phyloP scores from a whole-genome alignment of 1,140 invertebrate species.

The Apocrypta bakeri region DNA sequence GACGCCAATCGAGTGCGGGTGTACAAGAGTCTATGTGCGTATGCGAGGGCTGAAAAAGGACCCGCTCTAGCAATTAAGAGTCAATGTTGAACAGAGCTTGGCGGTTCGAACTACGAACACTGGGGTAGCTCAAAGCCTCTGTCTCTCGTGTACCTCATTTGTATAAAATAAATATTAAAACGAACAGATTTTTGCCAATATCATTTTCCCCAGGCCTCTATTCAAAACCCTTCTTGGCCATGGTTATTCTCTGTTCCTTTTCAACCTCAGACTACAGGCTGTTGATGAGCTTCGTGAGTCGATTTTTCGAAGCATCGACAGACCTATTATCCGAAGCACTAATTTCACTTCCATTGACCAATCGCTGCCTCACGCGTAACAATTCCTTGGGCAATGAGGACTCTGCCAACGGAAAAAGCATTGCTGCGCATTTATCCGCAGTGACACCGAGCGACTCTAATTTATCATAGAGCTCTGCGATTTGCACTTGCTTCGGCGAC shows the following conservation, averaged over 20 bases:
- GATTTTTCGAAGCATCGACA: neutral
- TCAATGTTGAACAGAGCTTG: no score
- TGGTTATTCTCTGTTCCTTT: neutral
- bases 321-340: neutral
- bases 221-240: neutral
- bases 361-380: conserved; percentile 19
- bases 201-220: no score
- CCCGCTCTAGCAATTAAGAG: no score
- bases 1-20: no score
- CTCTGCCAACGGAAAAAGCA: conserved; percentile 33
- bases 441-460: conserved; percentile 37
- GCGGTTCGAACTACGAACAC: no score
- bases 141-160: no score
- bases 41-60: no score
- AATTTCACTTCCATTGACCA: neutral
- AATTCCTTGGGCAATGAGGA: conserved; percentile 20
- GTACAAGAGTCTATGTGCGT: no score
- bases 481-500: no score
- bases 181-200: no score
- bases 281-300: neutral
- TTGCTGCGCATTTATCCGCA: conserved; percentile 49
- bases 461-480: neutral
- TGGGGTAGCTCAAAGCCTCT: no score
- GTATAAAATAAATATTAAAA: no score
- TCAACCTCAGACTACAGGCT: neutral